Percentiles rank a stretch among this genome's conserved stretches.
phyloP scores from a whole-genome alignment of 2,113 vertebrate species.

The Bucco capensis region DNA sequence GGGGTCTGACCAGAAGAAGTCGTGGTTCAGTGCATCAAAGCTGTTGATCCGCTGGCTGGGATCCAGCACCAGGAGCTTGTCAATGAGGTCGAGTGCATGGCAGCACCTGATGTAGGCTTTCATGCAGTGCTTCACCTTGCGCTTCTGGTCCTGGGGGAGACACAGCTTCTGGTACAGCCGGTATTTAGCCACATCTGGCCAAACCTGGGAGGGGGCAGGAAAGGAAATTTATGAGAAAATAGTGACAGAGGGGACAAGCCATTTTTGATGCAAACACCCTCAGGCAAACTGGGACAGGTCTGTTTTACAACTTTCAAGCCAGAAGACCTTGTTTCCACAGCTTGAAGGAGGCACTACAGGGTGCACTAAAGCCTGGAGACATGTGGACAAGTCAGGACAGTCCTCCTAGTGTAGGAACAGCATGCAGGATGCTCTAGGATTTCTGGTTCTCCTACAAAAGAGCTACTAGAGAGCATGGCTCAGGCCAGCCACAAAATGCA shows the following conservation, averaged over 20 bases:
- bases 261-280: not conserved
- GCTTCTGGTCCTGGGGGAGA: slow-evolving; percentile 93
- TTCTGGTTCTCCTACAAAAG: not conserved
- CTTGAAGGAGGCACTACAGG: not conserved
- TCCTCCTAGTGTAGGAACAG: not conserved
- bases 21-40: slow-evolving; percentile 91
- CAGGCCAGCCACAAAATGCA: not conserved
- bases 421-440: not conserved
- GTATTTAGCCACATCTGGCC: slow-evolving; percentile 92
- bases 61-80: slow-evolving; percentile 92
- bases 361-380: not conserved
- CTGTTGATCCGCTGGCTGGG: slow-evolving; percentile 90
- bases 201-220: slow-evolving; percentile 75
- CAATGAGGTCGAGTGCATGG: slow-evolving; percentile 91
- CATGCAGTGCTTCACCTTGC: slow-evolving; percentile 95
- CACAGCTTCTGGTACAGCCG: slow-evolving; percentile 96
- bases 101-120: slow-evolving; percentile 96
- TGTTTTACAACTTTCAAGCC: not conserved
- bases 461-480: not conserved
- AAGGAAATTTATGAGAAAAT: not conserved
- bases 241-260: not conserved
- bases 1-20: slow-evolving; percentile 99
- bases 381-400: not conserved
- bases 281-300: not conserved
- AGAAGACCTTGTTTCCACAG: not conserved